Evolutionary conservation across 2,888 invertebrate genomes (phyloP).

Genomic region (Heteropelma amictum): DNA sequence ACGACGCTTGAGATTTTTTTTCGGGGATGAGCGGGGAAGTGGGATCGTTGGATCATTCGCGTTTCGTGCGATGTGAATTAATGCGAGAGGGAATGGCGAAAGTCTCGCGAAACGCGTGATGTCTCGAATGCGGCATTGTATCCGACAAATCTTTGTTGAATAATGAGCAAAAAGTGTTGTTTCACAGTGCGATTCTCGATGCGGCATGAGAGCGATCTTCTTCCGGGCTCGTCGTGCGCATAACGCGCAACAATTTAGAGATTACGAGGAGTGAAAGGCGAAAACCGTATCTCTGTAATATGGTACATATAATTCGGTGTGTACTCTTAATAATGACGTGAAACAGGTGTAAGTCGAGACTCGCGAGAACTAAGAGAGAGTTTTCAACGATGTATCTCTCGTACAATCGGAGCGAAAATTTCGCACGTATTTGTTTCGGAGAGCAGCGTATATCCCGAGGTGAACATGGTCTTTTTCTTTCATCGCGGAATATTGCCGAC

Average conservation of each 20-base stretch:
- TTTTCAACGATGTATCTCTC: too few species aligned
- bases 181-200: constrained; percentile 15
- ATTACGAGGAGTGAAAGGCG: constrained; percentile 31
- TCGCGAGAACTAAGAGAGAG: not conserved
- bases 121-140: not conserved
- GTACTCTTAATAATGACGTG: not conserved
- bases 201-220: not conserved
- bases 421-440: constrained; percentile 33
- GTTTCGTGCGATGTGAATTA: not conserved
- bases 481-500: not conserved
- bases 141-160: constrained; percentile 16
- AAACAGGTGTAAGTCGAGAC: not conserved
- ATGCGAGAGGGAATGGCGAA: constrained; percentile 8
- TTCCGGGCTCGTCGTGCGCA: not conserved
- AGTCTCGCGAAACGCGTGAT: constrained; percentile 8
- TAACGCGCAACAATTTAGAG: constrained; percentile 6
- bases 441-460: not conserved
- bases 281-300: not conserved
- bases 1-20: too few species aligned
- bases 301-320: not conserved
- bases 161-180: constrained; percentile 32
- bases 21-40: not conserved
- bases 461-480: too few species aligned
- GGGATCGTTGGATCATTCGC: not conserved
- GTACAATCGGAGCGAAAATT: constrained; percentile 47